A percentile compares a stretch with the other conserved stretches of the same genome.
Evolutionary conservation across 2,888 invertebrate genomes (phyloP).

Genomic region (Chironomus riparius): DNA sequence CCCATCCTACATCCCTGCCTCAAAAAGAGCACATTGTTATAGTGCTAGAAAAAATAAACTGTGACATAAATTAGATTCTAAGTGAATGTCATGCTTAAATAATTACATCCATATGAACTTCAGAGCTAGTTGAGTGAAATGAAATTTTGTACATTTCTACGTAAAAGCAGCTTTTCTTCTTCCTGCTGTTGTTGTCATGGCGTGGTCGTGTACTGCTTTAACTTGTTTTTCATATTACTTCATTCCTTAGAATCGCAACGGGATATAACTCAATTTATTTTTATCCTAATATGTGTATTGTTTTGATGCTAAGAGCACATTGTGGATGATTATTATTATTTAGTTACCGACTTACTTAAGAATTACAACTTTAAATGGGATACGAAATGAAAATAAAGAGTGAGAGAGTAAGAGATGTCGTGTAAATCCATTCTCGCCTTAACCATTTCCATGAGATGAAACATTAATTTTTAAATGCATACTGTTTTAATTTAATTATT

Average conservation of each 20-base stretch:
- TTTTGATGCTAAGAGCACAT: not conserved
- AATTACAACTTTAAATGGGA: not conserved
- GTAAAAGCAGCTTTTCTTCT: not conserved
- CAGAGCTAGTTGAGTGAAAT: not conserved
- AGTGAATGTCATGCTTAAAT: not conserved
- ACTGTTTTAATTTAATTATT: not conserved
- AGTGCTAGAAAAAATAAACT: not conserved
- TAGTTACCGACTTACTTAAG: not conserved
- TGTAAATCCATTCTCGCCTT: not conserved
- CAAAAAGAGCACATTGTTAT: too few relatives aligned
- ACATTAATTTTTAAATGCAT: not conserved
- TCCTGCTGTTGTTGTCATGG: not conserved
- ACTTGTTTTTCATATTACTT: not conserved
- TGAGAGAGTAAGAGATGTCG: not conserved
- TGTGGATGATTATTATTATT: not conserved
- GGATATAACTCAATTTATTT: slow-evolving; percentile 28
- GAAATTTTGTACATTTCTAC: not conserved
- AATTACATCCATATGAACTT: not conserved
- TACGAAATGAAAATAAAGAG: too few relatives aligned
- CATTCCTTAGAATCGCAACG: not conserved
- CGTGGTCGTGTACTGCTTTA: not conserved
- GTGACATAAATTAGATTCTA: slow-evolving; percentile 1
- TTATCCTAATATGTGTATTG: slow-evolving; percentile 10
- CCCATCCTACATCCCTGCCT: too few relatives aligned
- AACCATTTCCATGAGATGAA: not conserved